Base-by-base conservation (phyloP, 2,888 invertebrate species). In the Fissipunctia ypsillon region DNA sequence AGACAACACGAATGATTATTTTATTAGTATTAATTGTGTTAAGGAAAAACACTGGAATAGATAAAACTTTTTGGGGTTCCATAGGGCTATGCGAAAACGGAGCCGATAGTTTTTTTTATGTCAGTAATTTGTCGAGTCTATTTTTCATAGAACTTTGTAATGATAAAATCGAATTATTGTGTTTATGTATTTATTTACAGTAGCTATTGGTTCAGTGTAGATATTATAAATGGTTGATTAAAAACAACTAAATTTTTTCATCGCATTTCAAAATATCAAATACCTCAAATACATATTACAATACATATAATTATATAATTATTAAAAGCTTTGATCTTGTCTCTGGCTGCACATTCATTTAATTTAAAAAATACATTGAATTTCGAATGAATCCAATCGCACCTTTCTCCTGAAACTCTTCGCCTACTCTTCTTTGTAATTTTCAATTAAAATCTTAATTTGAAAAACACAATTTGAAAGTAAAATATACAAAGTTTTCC, bases 21-120 rank as follows among this genome's bases (percentile, higher is more conserved):
- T 81, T 76, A 78, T 78, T 76, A 81, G n/a, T 22, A 78, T 69
- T 41, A 38, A 81, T 76, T 28, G 52, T 16, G 5, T 56, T 45
- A 25, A 7, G 69, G 69, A 81, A 76, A 65, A 69, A 69, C 50
- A 76, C 69, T 67, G 50, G 45, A 63, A 52, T 31, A 52, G 50
- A 31, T 28, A 54, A 35, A 50, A 59, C 25, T 16, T 50, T 38
- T 35, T 57, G 14, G 50, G 25, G 38, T 66, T 74, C 80, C 31
- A 28, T 31, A 38, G 2, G 0, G 14, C 22, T 2, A 22, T 3
- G 7, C 9, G 28, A 22, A 25, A 45, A 19, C 19, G 54, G 16
- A 45, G 22, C 6, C 7, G 3, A n/a, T 38, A 22, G 3, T 19
- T 41, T 19, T 60, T 10, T 38, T 4, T 38, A 19, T 19, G 5